phyloP scores from a whole-genome alignment of 2,888 invertebrate species.

The Cephus nigrinus region DNA sequence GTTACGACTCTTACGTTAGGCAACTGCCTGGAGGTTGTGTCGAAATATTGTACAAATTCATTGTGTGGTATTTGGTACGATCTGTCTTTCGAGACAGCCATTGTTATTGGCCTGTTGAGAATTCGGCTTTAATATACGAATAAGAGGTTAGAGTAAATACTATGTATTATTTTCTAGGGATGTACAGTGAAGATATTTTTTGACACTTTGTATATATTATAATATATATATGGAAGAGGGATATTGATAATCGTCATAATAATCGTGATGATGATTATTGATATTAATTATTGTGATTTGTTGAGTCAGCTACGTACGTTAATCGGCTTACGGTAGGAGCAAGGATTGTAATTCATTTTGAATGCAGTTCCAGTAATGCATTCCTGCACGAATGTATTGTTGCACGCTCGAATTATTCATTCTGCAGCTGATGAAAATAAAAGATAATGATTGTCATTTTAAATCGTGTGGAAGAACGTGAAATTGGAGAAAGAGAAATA shows the following conservation, averaged over 20 bases:
- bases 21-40: background rate
- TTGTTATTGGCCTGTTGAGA: background rate
- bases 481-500: background rate
- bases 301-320: background rate
- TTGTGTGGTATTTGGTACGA: background rate
- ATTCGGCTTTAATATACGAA: background rate
- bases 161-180: background rate
- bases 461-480: background rate
- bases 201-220: background rate
- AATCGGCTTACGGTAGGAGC: background rate
- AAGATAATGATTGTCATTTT: background rate
- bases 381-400: background rate
- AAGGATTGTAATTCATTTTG: background rate
- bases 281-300: background rate
- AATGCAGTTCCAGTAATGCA: background rate
- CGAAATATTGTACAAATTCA: background rate
- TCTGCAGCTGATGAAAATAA: background rate
- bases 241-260: background rate
- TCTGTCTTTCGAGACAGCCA: background rate
- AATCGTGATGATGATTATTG: background rate
- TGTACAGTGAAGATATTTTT: background rate
- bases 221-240: background rate
- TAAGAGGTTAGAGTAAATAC: background rate
- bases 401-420: background rate
- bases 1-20: background rate